Evolutionary conservation across 1,140 invertebrate genomes (phyloP).

Genomic region (Nasonia longicornis): DNA sequence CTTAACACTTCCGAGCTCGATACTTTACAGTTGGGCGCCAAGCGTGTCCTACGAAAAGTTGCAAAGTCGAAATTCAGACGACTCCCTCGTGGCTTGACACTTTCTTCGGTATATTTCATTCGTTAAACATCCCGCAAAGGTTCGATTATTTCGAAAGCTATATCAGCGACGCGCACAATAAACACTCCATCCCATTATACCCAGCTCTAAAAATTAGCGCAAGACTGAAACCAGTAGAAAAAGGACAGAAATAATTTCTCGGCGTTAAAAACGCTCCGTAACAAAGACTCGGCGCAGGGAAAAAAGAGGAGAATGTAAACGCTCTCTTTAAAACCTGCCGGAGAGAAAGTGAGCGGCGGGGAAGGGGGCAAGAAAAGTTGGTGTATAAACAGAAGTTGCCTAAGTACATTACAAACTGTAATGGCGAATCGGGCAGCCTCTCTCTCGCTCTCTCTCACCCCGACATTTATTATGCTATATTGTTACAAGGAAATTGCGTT

Average conservation of each 20-base stretch:
- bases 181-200: neutral
- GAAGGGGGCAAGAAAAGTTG: conserved; percentile 61
- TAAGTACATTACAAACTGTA: conserved; percentile 70
- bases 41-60: neutral
- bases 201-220: conserved; percentile 9
- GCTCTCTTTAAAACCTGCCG: conserved; percentile 32
- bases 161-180: no score
- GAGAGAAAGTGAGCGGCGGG: conserved; percentile 33
- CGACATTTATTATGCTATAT: conserved; percentile 67
- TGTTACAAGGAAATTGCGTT: conserved; percentile 68
- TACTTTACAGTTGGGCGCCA: conserved; percentile 15
- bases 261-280: conserved; percentile 67
- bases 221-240: conserved; percentile 15
- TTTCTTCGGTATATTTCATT: no score
- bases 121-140: no score
- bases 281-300: conserved; percentile 48
- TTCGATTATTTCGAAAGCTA: no score
- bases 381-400: conserved; percentile 70
- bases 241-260: conserved; percentile 63
- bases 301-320: conserved; percentile 36
- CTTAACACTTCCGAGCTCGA: conserved; percentile 34
- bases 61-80: no score
- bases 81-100: no score
- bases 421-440: conserved; percentile 63
- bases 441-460: conserved; percentile 42